These are phyloP conservation scores for Sander vitreus DNA, from an alignment of 2,113 vertebrate genomes.

Conservation along the genomic window DNA sequence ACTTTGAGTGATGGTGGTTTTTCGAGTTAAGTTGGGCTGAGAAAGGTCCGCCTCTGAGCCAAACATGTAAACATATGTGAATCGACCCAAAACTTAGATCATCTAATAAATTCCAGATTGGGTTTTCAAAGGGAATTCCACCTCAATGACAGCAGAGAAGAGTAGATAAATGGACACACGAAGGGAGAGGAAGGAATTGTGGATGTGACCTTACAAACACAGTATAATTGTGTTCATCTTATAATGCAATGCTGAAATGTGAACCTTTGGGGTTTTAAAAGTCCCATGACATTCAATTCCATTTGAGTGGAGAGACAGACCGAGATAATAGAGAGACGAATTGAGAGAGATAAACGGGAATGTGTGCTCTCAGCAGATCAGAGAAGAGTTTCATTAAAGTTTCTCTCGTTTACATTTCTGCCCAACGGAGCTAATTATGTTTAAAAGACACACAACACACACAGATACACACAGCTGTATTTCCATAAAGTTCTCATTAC, in stretches of 20 bases:
- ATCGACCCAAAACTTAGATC: conserved; percentile 34
- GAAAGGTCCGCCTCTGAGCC: conserved; percentile 48
- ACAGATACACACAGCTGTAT: conserved; percentile 35
- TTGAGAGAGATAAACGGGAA: conserved; percentile 60
- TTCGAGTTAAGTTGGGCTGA: conserved; percentile 47
- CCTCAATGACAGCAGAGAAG: conserved; percentile 39
- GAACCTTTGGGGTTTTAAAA: conserved; percentile 54
- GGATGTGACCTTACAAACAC: conserved; percentile 50
- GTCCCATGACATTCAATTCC: conserved; percentile 68
- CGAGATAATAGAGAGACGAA: conserved; percentile 31
- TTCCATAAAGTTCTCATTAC: conserved; percentile 70
- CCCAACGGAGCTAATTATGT: conserved; percentile 77
- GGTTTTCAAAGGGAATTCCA: conserved; percentile 57
- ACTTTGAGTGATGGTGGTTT: conserved; percentile 67
- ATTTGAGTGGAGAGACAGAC: conserved; percentile 44
- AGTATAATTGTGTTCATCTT: conserved; percentile 57
- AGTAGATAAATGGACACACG: conserved; percentile 30
- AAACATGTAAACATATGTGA: conserved; percentile 64
- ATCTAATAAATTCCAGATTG: conserved; percentile 63
- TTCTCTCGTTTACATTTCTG: conserved; percentile 75
- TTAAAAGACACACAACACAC: conserved; percentile 55
- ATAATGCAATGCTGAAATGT: conserved; percentile 52
- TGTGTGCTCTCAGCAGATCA: conserved; percentile 75
- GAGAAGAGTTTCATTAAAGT: conserved; percentile 76
- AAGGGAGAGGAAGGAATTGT: conserved; percentile 16